phyloP scores from a whole-genome alignment of 2,797 vertebrate species.

The Dromococcyx pavoninus region DNA sequence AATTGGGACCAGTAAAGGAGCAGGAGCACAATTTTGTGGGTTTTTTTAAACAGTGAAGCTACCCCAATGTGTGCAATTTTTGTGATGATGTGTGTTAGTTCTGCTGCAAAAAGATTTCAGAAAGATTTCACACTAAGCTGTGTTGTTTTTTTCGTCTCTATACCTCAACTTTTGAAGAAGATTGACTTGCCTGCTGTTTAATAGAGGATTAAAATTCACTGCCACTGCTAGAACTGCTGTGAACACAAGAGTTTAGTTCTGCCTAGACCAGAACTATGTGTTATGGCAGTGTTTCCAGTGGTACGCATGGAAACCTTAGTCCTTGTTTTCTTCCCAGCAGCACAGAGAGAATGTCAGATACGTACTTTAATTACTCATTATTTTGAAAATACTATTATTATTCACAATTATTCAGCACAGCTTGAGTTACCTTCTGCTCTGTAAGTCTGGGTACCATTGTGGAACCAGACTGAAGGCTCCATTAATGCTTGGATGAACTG shows the following conservation, averaged over 20 bases:
- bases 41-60: neutral
- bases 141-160: neutral
- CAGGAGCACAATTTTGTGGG: neutral
- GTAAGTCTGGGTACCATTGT: neutral
- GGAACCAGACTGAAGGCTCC: neutral
- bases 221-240: conserved; percentile 1
- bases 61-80: neutral
- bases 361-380: conserved; percentile 4
- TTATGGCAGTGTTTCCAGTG: neutral
- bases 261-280: neutral
- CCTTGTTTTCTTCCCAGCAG: neutral
- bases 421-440: conserved; percentile 16
- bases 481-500: neutral
- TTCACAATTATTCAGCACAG: conserved; percentile 18
- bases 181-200: conserved; percentile 58
- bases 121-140: neutral
- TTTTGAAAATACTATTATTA: neutral
- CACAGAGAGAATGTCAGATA: neutral
- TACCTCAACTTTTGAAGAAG: neutral
- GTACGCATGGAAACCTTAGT: neutral
- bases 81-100: neutral
- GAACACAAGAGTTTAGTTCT: conserved; percentile 54
- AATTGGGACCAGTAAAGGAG: neutral
- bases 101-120: neutral
- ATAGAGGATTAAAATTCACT: conserved; percentile 40